These are phyloP conservation scores for Drosophila truncata DNA, from an alignment of 1,140 invertebrate species.

Conservation along the genomic window DNA sequence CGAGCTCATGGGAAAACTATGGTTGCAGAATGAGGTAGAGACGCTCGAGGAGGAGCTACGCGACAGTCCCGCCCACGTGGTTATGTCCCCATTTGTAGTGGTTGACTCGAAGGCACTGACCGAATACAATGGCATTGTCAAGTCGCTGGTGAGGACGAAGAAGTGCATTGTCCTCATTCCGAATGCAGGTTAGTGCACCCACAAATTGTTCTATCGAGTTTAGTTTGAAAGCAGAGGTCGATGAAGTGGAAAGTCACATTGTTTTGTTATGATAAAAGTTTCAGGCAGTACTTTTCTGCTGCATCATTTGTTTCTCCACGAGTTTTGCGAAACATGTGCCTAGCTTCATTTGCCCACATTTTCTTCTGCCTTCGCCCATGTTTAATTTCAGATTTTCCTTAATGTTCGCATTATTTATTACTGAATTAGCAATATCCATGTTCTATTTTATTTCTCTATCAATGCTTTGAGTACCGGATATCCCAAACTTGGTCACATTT, in stretches of 20 bases:
- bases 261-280: neutral
- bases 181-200: constrained; percentile 88
- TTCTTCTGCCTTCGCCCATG: neutral
- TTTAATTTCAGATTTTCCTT: neutral
- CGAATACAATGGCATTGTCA: constrained; percentile 90
- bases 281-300: neutral
- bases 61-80: constrained; percentile 74
- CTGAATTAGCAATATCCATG: neutral
- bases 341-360: neutral
- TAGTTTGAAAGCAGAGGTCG: neutral
- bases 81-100: constrained; percentile 91
- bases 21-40: constrained; percentile 91
- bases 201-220: constrained; percentile 3
- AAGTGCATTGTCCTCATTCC: constrained; percentile 94
- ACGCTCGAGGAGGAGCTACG: constrained; percentile 87
- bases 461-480: neutral
- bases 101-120: constrained; percentile 90
- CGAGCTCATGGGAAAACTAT: constrained; percentile 90
- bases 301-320: neutral
- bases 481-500: neutral
- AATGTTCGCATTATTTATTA: neutral
- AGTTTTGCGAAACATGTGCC: neutral
- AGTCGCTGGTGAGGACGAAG: constrained; percentile 91
- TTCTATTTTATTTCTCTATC: neutral
- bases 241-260: constrained; percentile 1